Conservation (phyloP, 2,888 invertebrate species). For the Saturnia pavonia region DNA sequence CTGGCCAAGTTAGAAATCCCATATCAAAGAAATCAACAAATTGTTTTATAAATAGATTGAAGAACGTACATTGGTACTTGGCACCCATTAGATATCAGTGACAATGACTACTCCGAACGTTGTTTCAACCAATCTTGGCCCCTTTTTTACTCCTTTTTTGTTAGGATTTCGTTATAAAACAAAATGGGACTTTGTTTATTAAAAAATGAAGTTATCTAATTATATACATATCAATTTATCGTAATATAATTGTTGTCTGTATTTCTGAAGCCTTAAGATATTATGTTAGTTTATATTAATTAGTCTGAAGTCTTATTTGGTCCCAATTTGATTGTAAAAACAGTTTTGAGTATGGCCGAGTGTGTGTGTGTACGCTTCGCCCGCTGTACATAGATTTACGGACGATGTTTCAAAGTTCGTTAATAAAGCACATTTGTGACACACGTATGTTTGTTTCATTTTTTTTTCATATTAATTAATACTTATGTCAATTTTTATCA, state of each 20-base stretch:
- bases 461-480: slow-evolving; percentile 10
- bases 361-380: slow-evolving; percentile 40
- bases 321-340: slow-evolving; percentile 12
- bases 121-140: too few relatives aligned
- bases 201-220: too few relatives aligned
- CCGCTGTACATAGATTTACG: slow-evolving; percentile 62
- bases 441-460: slow-evolving; percentile 57
- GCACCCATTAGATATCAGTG: too few relatives aligned
- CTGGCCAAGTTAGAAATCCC: too few relatives aligned
- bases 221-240: slow-evolving; percentile 3
- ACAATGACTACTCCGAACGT: too few relatives aligned
- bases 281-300: slow-evolving; percentile 14
- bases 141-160: too few relatives aligned
- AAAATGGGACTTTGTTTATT: too few relatives aligned
- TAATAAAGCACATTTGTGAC: slow-evolving; percentile 79
- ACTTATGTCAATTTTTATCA: background rate
- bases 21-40: too few relatives aligned
- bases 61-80: too few relatives aligned
- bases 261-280: slow-evolving; percentile 21
- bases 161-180: too few relatives aligned
- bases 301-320: slow-evolving; percentile 7
- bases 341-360: slow-evolving; percentile 16
- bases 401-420: slow-evolving; percentile 64
- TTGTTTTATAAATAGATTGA: too few relatives aligned
- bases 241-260: background rate